Percentiles rank a stretch among this genome's conserved stretches.
phyloP scores from a whole-genome alignment of 2,888 invertebrate species.

The Leptogaster cylindrica region DNA sequence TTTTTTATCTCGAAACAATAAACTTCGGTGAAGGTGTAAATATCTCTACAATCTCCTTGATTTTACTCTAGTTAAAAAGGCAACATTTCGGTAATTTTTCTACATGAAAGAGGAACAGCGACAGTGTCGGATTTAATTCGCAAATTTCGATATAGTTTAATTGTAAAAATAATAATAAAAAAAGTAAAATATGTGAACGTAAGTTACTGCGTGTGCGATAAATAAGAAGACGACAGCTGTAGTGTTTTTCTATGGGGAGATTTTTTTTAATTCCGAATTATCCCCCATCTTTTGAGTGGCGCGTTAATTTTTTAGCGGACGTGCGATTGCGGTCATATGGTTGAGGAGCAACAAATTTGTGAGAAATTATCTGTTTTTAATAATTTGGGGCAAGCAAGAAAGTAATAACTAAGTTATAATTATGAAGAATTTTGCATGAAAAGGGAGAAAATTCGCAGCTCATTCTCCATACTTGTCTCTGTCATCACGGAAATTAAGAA shows the following conservation, averaged over 20 bases:
- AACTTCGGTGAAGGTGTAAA: constrained; percentile 35
- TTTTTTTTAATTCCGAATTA: constrained; percentile 24
- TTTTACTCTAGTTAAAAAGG: neutral
- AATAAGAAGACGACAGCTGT: constrained; percentile 21
- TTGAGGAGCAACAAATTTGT: constrained; percentile 7
- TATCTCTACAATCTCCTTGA: constrained; percentile 3
- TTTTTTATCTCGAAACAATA: constrained; percentile 32
- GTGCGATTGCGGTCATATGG: constrained; percentile 28
- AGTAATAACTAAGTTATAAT: neutral
- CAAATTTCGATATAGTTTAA: constrained; percentile 25
- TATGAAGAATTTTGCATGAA: constrained; percentile 8
- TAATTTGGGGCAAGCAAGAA: neutral
- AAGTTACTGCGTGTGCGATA: constrained; percentile 26
- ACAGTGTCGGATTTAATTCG: constrained; percentile 15
- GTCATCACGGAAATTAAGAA: constrained; percentile 1
- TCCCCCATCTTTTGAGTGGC: constrained; percentile 31
- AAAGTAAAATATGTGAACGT: constrained; percentile 26
- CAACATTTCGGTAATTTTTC: neutral
- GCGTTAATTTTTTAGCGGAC: constrained; percentile 34
- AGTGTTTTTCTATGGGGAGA: constrained; percentile 34
- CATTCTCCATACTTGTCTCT: constrained; percentile 10
- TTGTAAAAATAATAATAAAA: constrained; percentile 33
- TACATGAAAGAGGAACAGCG: neutral
- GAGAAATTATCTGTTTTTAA: neutral
- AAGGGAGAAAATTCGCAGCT: constrained; percentile 14